Evolutionary conservation across 2,113 vertebrate species (phyloP).

Genomic region (Nibea albiflora): DNA sequence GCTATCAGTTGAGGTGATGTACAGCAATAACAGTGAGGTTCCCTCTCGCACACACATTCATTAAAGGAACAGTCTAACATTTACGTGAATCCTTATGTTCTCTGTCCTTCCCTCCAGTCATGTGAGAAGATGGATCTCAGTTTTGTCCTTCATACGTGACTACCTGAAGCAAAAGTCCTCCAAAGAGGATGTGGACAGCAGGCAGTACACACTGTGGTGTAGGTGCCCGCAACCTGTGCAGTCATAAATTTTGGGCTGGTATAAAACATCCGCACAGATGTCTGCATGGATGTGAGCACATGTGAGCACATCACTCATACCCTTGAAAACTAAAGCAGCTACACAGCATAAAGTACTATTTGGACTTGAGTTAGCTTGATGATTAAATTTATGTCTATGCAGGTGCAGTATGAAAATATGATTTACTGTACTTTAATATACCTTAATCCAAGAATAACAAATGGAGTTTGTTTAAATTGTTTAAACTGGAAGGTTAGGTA

Average conservation of each 20-base stretch:
- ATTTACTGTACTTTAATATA: background rate
- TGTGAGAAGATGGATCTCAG: slow-evolving; percentile 16
- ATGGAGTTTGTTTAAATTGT: background rate
- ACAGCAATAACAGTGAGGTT: slow-evolving; percentile 68
- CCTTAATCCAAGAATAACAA: background rate
- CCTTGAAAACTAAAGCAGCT: background rate
- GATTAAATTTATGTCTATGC: no score
- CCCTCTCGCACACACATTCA: slow-evolving; percentile 36
- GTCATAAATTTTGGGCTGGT: background rate
- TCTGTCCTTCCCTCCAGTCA: background rate
- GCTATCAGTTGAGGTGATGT: slow-evolving; percentile 75
- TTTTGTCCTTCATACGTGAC: background rate
- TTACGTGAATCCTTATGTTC: slow-evolving; percentile 6
- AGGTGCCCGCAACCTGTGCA: background rate
- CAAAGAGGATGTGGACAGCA: background rate
- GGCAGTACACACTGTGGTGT: background rate
- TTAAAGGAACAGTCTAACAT: slow-evolving; percentile 48
- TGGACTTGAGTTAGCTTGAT: background rate
- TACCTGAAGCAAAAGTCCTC: background rate
- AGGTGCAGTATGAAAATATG: background rate
- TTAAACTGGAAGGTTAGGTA: background rate
- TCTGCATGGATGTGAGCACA: background rate
- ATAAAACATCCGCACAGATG: background rate
- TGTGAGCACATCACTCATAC: background rate
- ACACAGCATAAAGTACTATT: background rate